Evolutionary conservation across 2,113 vertebrate genomes (phyloP).

Genomic region (Rhabdomys dilectus): DNA sequence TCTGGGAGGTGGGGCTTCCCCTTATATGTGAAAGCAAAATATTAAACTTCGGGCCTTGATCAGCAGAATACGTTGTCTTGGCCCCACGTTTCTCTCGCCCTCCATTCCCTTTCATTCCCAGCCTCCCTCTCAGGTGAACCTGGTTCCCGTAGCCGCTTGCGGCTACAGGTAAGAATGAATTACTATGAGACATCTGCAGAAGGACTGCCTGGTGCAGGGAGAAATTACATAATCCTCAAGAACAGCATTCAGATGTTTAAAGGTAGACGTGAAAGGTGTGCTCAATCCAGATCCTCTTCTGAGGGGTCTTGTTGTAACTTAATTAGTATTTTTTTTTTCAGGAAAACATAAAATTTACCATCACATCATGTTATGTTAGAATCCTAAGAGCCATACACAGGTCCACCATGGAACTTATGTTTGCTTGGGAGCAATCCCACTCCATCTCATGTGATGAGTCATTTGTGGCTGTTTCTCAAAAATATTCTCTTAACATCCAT

Average conservation of each 20-base stretch:
- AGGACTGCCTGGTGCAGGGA: background rate
- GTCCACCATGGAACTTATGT: fast-evolving
- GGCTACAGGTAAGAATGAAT: no score
- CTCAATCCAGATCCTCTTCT: fast-evolving
- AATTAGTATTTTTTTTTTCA: background rate
- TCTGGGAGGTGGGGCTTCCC: no score
- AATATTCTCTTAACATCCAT: conserved; percentile 13
- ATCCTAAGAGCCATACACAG: fast-evolving
- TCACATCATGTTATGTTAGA: background rate
- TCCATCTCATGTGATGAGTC: background rate
- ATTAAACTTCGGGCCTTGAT: no score
- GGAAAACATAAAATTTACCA: background rate
- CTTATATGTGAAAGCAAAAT: no score
- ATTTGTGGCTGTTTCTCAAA: background rate
- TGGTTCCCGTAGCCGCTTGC: no score
- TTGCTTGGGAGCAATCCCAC: background rate
- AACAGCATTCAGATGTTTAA: background rate
- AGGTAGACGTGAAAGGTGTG: background rate
- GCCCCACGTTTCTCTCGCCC: no score
- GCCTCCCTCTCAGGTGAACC: no score
- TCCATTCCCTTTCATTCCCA: no score
- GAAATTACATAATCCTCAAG: fast-evolving
- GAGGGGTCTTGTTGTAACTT: background rate
- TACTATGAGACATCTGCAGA: background rate
- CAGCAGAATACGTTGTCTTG: no score